Conservation (phyloP, 2,888 invertebrate species). For the Lycocerus yunnanus region DNA sequence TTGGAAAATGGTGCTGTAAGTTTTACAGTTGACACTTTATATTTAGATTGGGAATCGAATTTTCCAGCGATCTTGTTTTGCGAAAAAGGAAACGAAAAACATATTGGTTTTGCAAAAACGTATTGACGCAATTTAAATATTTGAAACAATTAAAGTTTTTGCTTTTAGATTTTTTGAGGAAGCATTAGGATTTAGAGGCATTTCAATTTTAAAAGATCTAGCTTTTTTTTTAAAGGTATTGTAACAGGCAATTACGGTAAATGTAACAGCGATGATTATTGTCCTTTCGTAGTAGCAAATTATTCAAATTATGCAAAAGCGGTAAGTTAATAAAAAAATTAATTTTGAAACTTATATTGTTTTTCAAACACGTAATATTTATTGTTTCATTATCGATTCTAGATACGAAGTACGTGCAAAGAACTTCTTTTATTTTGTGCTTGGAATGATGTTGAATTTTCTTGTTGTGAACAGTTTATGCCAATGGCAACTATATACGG, state of each 20-base stretch:
- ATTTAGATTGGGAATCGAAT: conserved; percentile 65
- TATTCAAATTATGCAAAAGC: neutral
- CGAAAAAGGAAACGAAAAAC: conserved; percentile 49
- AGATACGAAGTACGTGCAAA: conserved; percentile 17
- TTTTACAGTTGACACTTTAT: conserved; percentile 52
- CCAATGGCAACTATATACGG: conserved; percentile 69
- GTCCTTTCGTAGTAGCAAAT: neutral
- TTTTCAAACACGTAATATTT: too few species aligned
- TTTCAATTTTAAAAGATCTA: conserved; percentile 44
- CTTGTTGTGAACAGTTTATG: conserved; percentile 68
- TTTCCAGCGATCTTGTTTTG: conserved; percentile 72
- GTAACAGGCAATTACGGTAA: conserved; percentile 1
- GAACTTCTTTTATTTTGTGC: conserved; percentile 62
- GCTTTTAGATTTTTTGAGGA: conserved; percentile 47
- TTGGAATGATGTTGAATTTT: conserved; percentile 62
- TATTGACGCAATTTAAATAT: neutral
- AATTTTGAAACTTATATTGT: too few species aligned
- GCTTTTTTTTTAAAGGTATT: conserved; percentile 47
- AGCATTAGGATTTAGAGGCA: conserved; percentile 26
- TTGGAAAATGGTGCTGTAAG: conserved; percentile 50
- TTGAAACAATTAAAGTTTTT: neutral
- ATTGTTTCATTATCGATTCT: neutral
- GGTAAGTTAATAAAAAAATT: too few species aligned
- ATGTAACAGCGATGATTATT: neutral
- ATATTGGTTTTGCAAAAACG: neutral